Evolutionary conservation across 2,888 invertebrate species (phyloP).

Genomic region (Invenusta paracnida): DNA sequence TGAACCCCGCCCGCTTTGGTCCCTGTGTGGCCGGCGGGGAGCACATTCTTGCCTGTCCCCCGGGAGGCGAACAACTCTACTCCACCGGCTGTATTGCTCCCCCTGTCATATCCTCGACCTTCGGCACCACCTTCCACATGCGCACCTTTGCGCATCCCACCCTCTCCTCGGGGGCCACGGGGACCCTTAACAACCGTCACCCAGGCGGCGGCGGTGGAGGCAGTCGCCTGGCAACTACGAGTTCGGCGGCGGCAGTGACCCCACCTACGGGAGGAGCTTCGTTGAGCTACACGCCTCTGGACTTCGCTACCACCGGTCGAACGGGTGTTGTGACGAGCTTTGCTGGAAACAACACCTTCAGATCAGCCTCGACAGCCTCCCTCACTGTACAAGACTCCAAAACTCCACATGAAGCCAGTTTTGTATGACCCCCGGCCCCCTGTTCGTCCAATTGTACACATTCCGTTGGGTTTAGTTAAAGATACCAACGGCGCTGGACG

Average conservation of each 20-base stretch:
- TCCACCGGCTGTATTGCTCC: background rate
- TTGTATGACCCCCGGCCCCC: no score
- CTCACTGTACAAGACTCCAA: background rate
- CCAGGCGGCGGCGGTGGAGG: background rate
- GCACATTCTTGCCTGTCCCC: background rate
- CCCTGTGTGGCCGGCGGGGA: background rate
- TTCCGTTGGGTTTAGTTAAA: no score
- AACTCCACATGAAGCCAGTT: background rate
- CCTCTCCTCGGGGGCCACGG: background rate
- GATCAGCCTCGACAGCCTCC: background rate
- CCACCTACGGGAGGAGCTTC: background rate
- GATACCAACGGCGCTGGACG: no score
- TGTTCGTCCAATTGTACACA: no score
- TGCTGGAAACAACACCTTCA: background rate
- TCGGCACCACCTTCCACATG: constrained; percentile 13
- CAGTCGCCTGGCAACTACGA: background rate
- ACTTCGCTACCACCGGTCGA: background rate
- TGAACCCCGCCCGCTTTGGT: background rate
- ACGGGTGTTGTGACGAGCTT: background rate
- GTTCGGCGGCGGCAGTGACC: background rate
- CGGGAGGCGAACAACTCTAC: background rate
- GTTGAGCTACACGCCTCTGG: background rate
- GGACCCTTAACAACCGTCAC: no score
- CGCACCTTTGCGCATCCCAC: background rate
- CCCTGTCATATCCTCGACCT: background rate